phyloP scores from a whole-genome alignment of 2,113 vertebrate species.

The Physeter macrocephalus region DNA sequence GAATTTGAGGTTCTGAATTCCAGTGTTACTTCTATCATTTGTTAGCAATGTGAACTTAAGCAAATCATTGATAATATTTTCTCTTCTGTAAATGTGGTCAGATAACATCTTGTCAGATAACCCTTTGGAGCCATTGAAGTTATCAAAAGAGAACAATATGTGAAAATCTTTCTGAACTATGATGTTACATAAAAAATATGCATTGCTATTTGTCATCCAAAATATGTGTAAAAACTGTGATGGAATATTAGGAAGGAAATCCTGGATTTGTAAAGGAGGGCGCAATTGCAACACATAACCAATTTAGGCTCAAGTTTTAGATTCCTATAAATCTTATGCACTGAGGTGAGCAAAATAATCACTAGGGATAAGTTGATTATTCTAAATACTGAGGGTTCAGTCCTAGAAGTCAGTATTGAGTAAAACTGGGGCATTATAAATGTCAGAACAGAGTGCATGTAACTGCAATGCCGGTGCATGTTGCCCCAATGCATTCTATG shows the following conservation, averaged over 20 bases:
- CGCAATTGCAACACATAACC: not conserved
- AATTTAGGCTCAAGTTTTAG: not conserved
- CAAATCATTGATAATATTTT: not conserved
- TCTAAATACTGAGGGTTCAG: not conserved
- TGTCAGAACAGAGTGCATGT: not conserved
- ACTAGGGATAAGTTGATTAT: not conserved
- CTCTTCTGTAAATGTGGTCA: not conserved
- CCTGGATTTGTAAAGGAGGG: not conserved
- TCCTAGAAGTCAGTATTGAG: not conserved
- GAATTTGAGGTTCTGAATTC: not conserved
- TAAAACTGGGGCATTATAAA: not conserved
- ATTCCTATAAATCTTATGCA: not conserved
- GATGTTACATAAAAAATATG: not conserved
- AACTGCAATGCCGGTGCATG: rapidly evolving
- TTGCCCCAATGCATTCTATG: not conserved
- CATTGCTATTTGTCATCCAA: not conserved
- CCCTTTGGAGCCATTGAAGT: not conserved
- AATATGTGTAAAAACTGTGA: not conserved
- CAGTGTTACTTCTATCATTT: not conserved
- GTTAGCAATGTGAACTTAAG: not conserved
- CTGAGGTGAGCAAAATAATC: not conserved
- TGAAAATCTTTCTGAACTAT: not conserved
- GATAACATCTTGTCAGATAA: not conserved
- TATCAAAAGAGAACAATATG: not conserved
- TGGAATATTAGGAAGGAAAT: not conserved